Evolutionary conservation across 2,888 invertebrate genomes (phyloP).

Genomic region (Chromoteleia sp.): DNA sequence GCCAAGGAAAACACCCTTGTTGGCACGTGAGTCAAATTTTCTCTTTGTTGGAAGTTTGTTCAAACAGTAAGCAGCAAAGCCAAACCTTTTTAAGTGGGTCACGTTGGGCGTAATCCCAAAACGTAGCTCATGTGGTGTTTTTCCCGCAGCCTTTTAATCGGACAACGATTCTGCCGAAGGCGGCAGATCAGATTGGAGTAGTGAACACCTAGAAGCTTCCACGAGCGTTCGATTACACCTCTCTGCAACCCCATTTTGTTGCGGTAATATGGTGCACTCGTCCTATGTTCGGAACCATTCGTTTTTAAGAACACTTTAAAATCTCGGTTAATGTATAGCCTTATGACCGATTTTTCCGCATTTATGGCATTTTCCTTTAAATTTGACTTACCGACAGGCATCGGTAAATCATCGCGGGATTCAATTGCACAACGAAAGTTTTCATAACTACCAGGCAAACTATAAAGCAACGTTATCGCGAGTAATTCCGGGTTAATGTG

Average conservation of each 20-base stretch:
- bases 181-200: constrained; percentile 69
- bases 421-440: constrained; percentile 1
- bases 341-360: neutral
- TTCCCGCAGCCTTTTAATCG: constrained; percentile 49
- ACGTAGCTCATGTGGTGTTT: constrained; percentile 55
- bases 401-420: neutral
- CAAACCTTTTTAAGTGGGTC: constrained; percentile 70
- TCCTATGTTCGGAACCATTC: constrained; percentile 22
- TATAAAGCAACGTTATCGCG: neutral
- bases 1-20: constrained; percentile 39
- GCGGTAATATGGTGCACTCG: constrained; percentile 12
- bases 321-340: constrained; percentile 9
- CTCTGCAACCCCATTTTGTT: constrained; percentile 75
- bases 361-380: neutral
- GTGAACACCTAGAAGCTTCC: constrained; percentile 72
- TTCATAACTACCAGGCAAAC: neutral
- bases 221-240: constrained; percentile 74
- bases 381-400: neutral
- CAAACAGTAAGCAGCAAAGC: constrained; percentile 38
- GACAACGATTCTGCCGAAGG: constrained; percentile 71
- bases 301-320: neutral
- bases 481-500: neutral
- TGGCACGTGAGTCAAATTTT: constrained; percentile 35
- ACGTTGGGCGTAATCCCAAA: constrained; percentile 61
- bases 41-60: constrained; percentile 19